These are phyloP conservation scores for Campoplex capitator DNA, from an alignment of 2,888 invertebrate species.

Conservation along the genomic window DNA sequence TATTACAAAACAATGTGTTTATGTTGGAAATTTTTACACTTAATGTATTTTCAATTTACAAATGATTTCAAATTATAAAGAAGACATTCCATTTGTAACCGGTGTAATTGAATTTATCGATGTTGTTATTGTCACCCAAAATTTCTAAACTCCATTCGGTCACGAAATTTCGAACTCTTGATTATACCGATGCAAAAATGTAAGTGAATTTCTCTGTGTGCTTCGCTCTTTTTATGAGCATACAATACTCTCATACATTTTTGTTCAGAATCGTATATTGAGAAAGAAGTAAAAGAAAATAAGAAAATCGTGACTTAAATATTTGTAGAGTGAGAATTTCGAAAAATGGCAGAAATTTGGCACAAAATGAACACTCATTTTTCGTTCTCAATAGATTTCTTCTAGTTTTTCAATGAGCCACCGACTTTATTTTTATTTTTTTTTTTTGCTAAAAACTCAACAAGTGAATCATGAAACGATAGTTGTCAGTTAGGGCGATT, in stretches of 20 bases:
- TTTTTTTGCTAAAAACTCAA: not conserved
- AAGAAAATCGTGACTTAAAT: not conserved
- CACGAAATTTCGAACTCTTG: no score
- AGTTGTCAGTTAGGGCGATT: not conserved
- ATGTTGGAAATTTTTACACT: not conserved
- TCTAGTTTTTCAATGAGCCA: not conserved
- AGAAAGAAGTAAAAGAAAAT: not conserved
- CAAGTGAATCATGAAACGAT: not conserved
- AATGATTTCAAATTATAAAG: not conserved
- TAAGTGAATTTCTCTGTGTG: no score
- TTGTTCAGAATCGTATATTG: not conserved
- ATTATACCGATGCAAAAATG: no score
- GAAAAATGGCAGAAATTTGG: not conserved
- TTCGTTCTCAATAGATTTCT: not conserved
- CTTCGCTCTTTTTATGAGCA: not conserved
- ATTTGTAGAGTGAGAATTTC: not conserved
- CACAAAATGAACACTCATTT: not conserved
- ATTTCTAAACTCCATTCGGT: no score
- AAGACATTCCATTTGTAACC: no score
- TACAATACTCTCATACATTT: not conserved
- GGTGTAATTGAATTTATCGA: no score
- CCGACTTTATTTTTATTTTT: not conserved
- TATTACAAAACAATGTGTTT: not conserved
- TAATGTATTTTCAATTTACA: not conserved
- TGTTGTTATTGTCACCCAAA: no score